Evolutionary conservation across 2,797 vertebrate genomes (phyloP), one percentile per base, ranked within the genome.

Genomic region (Columba guinea): DNA sequence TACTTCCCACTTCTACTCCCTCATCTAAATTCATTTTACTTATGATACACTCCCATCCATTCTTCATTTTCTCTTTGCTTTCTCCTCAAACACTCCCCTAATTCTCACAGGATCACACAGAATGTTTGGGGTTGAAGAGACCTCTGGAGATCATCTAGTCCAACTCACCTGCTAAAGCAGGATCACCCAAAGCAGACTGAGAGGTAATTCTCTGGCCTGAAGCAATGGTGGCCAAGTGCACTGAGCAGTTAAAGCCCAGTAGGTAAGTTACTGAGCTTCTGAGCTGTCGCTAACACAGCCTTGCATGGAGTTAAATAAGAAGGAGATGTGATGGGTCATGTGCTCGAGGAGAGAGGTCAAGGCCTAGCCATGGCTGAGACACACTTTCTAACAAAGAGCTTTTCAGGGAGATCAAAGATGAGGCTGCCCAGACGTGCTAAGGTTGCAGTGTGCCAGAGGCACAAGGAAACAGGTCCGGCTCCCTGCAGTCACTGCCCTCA

Each of bases 301-400:
- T 65, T 68, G 41, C 11, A n/a, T 0, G 1, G n/a, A 56, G 46
- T 48, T 49, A 59, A 73, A 80, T 13, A 20, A 52, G 79, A 44
- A 81, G 2, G 65, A 37, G 13, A 75, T 18, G 12, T 0, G 1
- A 58, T 5, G 44, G 65, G 30, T 34, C 52, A 32, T 1, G 12
- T 30, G 9, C 28, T 14, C 16, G n/a, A 30, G 59, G 41, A 87
- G 32, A 46, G 53, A 46, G 26, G 34, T 84, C 78, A 87, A 73
- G 44, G 52, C 39, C 44, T 41, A 65, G 44, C 37, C 55, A 23
- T 0, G 11, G 56, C 68, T 77, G 68, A 77, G 64, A 63, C 6
- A 5, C 9, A 35, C 26, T 64, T 78, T 37, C 65, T 37, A 22
- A 68, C 1, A 6, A 69, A 41, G 37, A 92, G 8, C 8, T 79